Conservation (phyloP, 2,888 invertebrate species). For the Myathropa florea region DNA sequence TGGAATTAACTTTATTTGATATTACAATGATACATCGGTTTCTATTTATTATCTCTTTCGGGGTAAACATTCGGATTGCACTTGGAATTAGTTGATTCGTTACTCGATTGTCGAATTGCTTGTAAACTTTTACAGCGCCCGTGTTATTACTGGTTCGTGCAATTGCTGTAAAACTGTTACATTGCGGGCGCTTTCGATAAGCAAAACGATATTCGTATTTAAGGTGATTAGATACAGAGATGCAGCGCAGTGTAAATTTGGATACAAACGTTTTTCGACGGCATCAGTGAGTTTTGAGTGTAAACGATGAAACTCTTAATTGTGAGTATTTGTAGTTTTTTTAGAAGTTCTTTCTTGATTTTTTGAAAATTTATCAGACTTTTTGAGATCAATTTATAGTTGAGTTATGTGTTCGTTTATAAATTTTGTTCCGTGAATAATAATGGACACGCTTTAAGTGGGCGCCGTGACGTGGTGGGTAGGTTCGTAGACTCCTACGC, state of each 20-base stretch:
- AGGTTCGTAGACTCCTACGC: too few species aligned
- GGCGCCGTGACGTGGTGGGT: too few species aligned
- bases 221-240: neutral
- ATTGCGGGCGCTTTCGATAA: neutral
- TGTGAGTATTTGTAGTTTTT: neutral
- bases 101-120: neutral
- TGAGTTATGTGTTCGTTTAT: too few species aligned
- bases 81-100: neutral
- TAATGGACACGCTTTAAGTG: too few species aligned
- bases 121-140: neutral
- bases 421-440: too few species aligned
- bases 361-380: neutral
- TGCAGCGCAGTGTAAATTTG: neutral
- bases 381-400: too few species aligned
- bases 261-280: neutral
- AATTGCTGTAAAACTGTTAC: neutral
- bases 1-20: neutral
- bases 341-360: neutral
- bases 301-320: neutral
- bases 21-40: neutral
- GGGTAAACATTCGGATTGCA: neutral
- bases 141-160: neutral
- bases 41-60: neutral
- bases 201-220: neutral
- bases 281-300: neutral